Evolutionary conservation across 2,113 vertebrate species (phyloP), one percentile per base, ranked within the genome.

Genomic region (Perca schrenkii): DNA sequence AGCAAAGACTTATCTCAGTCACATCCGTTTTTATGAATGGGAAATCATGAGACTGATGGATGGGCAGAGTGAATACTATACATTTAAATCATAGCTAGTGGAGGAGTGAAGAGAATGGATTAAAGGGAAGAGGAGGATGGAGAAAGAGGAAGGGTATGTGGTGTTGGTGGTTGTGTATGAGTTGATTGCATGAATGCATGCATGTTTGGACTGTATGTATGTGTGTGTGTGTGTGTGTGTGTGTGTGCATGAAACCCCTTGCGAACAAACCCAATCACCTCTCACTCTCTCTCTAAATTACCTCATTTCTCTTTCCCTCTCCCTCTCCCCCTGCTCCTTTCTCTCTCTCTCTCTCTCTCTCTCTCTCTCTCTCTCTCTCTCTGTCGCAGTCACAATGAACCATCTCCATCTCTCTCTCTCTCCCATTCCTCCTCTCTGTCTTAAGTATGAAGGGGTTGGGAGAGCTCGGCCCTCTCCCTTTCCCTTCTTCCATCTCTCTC

Each of bases 361-460:
- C 78, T 79, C 71, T 72, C 81, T 77, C 89, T 86, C 86, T 84
- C 90, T 63, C 84, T 77, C 83, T 88, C 79, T 73, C 83, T 93
- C 84, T 94, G 93, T 94, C 93, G 93, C 93, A 93, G 92, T 93
- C 93, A 90, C 91, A 89, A 86, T 83, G 77, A 93, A 91, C 91
- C 89, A 92, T 93, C 92, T 91, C 92, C 86, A 88, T 91, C 91
- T 88, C 88, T 73, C 91, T 66, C 90, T 63, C 83, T 84, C 88
- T 74, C 83, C 79, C 85, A 77, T 87, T 82, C 90, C 70, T 89
- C 91, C 94, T 91, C 90, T 93, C 91, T 93, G 93, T 96, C 95
- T 95, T 95, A 96, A 96, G 96, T 92, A 95, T 96, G 95, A 95
- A 94, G 94, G 94, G 94, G 91, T 93, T 94, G 93, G 94, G 90